Evolutionary conservation across 2,797 vertebrate genomes (phyloP).

Genomic region (Hippocampus kuda): DNA sequence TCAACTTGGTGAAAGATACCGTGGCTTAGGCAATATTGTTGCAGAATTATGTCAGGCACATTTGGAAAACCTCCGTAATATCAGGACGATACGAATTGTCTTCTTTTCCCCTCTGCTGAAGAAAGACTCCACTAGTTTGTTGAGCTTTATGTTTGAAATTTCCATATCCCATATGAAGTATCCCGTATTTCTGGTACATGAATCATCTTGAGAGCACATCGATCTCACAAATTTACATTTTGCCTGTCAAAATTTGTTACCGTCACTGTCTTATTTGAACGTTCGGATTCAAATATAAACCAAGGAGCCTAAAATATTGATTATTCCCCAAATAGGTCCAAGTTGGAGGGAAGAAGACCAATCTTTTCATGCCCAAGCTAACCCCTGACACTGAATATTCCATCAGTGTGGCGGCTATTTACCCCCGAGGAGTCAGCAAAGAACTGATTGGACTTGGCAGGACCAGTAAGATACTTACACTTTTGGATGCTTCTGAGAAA

Average conservation of each 20-base stretch:
- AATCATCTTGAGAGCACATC: background rate
- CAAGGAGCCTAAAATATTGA: background rate
- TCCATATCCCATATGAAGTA: too few species aligned
- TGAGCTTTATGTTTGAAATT: background rate
- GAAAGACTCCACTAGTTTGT: background rate
- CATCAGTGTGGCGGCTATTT: conserved; percentile 81
- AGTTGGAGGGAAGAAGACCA: conserved; percentile 85
- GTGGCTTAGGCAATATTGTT: conserved; percentile 20
- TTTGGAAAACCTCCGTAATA: background rate
- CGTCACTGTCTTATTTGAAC: background rate
- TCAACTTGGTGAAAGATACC: conserved; percentile 8
- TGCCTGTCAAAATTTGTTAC: background rate
- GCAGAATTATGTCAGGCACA: conserved; percentile 8
- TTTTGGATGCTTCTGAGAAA: background rate
- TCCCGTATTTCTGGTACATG: background rate
- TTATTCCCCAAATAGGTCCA: conserved; percentile 62
- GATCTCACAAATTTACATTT: background rate
- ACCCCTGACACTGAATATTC: conserved; percentile 86
- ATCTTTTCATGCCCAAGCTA: conserved; percentile 83
- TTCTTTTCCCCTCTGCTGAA: background rate
- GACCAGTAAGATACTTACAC: conserved; percentile 76
- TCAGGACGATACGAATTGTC: background rate
- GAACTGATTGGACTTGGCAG: conserved; percentile 84
- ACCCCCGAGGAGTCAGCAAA: conserved; percentile 71
- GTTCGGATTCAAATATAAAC: background rate